Conservation (phyloP, 1,140 invertebrate species). For the Anastrepha obliqua region DNA sequence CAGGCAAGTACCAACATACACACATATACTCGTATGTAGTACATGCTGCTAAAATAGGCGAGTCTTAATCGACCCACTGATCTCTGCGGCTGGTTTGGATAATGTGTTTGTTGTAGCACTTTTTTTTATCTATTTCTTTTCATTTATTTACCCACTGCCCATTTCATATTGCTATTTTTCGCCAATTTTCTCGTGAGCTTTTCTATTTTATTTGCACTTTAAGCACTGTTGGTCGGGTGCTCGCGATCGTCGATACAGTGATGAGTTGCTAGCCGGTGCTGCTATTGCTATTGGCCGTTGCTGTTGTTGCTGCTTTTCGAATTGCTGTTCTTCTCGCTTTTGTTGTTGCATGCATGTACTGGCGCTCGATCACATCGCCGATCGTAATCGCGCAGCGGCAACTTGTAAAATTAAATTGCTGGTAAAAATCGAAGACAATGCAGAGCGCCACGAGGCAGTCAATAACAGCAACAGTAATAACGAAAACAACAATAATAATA, state of each 20-base stretch:
- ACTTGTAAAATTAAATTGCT: conserved; percentile 64
- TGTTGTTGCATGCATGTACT: conserved; percentile 9
- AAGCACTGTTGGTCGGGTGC: not conserved
- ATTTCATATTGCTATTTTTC: not conserved
- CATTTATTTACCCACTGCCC: conserved; percentile 3
- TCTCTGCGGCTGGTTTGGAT: not conserved
- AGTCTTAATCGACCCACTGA: conserved; percentile 40
- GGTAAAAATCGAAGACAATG: conserved; percentile 57
- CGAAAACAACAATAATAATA: not conserved
- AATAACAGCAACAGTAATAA: not conserved
- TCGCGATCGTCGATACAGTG: not conserved
- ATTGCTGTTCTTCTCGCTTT: not conserved
- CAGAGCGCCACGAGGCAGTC: conserved; percentile 19
- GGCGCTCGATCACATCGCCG: conserved; percentile 56
- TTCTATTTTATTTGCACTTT: not conserved
- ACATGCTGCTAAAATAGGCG: not conserved
- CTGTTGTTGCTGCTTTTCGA: not conserved
- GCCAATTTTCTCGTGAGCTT: not conserved
- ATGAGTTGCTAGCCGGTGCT: not conserved
- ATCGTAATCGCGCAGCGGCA: conserved; percentile 66
- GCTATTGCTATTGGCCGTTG: not conserved
- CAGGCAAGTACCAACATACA: not conserved
- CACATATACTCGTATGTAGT: not conserved
- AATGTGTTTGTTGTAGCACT: not conserved
- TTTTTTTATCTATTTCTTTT: not conserved